Conservation (phyloP, 2,113 vertebrate genomes). For the Hippolais icterina region DNA sequence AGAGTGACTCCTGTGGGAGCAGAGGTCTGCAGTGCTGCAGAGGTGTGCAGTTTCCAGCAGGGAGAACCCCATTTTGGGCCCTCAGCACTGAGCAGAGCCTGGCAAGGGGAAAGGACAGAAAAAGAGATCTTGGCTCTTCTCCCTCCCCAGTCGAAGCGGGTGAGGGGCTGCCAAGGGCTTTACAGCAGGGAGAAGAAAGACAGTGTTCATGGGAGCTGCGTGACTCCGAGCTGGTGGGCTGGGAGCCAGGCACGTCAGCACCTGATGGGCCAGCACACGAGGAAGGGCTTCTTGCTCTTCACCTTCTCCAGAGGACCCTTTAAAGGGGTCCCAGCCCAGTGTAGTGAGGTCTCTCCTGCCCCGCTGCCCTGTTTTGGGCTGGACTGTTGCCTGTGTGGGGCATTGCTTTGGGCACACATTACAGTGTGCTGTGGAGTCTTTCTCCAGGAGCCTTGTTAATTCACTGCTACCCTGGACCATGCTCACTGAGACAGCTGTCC, state of each 20-base stretch:
- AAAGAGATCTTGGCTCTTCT: not conserved
- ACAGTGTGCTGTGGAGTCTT: not conserved
- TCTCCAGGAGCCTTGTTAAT: not conserved
- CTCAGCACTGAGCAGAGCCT: not conserved
- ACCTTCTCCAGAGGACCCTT: not conserved
- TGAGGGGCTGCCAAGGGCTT: conserved; percentile 14
- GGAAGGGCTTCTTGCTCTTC: not conserved
- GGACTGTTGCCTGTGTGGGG: accelerated
- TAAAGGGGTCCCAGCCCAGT: not conserved
- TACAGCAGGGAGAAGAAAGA: conserved; percentile 24
- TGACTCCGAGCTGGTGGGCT: not conserved
- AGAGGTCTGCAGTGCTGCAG: not conserved
- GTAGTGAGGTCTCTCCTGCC: not conserved
- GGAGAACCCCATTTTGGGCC: not conserved
- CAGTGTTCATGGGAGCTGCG: not conserved
- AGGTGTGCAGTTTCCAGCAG: accelerated
- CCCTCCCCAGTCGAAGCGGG: accelerated
- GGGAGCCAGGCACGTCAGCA: conserved; percentile 47
- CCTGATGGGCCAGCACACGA: not conserved
- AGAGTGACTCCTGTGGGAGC: not conserved
- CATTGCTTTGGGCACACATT: not conserved
- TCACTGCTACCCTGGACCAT: not conserved
- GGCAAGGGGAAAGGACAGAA: not conserved
- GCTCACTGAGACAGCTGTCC: not conserved
- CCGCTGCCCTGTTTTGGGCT: not conserved